These are phyloP conservation scores for Cassiopea andromeda DNA, from an alignment of 30 jellyfish, hydroid and myxozoan species.

Conservation along the genomic window DNA sequence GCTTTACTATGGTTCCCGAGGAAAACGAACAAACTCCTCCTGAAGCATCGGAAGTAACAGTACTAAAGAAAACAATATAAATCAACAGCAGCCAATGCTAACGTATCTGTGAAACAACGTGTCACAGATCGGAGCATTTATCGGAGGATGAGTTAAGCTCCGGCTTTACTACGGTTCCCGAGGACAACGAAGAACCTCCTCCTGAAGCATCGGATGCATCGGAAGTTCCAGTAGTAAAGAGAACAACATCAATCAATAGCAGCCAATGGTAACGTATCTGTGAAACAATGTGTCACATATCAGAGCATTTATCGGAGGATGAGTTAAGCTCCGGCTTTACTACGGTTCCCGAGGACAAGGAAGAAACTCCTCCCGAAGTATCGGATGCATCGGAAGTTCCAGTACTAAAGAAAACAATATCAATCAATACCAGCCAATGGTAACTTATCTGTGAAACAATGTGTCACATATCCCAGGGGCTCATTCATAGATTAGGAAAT, in stretches of 20 bases:
- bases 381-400: constrained; percentile 12
- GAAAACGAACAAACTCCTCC: constrained; percentile 75
- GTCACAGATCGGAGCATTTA: too few relatives aligned
- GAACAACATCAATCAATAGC: not conserved
- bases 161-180: constrained; percentile 46
- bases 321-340: constrained; percentile 38
- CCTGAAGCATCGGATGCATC: constrained; percentile 12
- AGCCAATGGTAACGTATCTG: too few relatives aligned
- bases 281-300: too few relatives aligned
- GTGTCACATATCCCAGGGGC: too few relatives aligned
- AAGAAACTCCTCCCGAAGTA: constrained; percentile 69
- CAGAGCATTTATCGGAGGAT: not conserved
- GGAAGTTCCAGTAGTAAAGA: constrained; percentile 17
- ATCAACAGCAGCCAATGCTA: not conserved
- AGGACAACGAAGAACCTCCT: constrained; percentile 70
- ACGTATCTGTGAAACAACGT: too few relatives aligned
- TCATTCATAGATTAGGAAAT: too few relatives aligned
- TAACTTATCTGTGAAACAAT: too few relatives aligned
- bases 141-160: constrained; percentile 33
- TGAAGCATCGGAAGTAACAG: constrained; percentile 8
- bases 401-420: not conserved
- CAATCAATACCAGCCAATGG: not conserved
- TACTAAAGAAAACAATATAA: constrained; percentile 1
- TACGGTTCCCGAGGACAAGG: constrained; percentile 46
- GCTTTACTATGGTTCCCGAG: constrained; percentile 41